Evolutionary conservation across 1,140 invertebrate species (phyloP).

Genomic region (Leptinotarsa undecemlineata): DNA sequence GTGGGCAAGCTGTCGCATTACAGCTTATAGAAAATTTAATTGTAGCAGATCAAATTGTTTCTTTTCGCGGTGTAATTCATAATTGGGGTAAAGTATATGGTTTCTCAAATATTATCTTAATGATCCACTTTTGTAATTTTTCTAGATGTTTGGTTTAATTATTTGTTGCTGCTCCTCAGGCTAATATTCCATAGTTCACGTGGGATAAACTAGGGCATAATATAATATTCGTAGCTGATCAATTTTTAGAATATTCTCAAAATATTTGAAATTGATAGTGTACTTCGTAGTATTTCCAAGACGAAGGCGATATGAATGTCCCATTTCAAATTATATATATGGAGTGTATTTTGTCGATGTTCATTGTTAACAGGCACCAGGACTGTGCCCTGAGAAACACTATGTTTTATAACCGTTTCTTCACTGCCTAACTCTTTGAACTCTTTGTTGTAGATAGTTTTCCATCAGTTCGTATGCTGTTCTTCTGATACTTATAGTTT

Average conservation of each 20-base stretch:
- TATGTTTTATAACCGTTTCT: too few species aligned
- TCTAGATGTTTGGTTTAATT: neutral
- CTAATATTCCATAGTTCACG: neutral
- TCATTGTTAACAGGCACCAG: too few species aligned
- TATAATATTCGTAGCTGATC: neutral
- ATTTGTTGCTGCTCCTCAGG: neutral
- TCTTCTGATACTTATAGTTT: too few species aligned
- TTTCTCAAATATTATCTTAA: neutral
- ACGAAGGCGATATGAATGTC: too few species aligned
- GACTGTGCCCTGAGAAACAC: too few species aligned
- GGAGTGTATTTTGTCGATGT: too few species aligned
- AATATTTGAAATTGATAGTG: neutral
- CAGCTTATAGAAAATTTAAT: neutral
- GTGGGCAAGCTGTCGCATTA: neutral
- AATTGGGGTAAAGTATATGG: neutral
- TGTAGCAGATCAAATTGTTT: neutral
- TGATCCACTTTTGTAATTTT: too few species aligned
- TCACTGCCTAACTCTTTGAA: too few species aligned
- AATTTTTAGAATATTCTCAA: neutral
- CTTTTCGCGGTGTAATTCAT: neutral
- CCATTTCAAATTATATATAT: too few species aligned
- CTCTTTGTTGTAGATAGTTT: too few species aligned
- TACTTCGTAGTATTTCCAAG: too few species aligned
- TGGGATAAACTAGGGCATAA: neutral
- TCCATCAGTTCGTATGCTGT: too few species aligned